Percentiles rank a stretch among this genome's conserved stretches.
Evolutionary conservation across 2,113 vertebrate genomes (phyloP).

Genomic region (Ranitomeya variabilis): DNA sequence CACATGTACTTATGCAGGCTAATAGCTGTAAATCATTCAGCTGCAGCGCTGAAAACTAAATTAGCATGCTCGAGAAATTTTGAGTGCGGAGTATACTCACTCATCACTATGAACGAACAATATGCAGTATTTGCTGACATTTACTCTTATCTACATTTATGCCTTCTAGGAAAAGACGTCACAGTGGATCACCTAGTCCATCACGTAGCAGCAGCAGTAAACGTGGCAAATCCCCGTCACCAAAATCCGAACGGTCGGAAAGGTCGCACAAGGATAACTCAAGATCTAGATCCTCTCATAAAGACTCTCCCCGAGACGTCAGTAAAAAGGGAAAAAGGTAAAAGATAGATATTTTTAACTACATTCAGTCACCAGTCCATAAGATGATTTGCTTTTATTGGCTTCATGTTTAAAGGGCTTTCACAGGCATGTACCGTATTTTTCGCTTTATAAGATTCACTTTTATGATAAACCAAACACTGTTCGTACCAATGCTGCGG

Average conservation of each 20-base stretch:
- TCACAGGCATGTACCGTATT: no score
- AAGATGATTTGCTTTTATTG: not conserved
- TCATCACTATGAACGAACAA: not conserved
- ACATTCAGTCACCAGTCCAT: not conserved
- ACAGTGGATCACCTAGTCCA: conserved; percentile 91
- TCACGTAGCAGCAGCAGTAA: conserved; percentile 83
- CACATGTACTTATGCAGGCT: no score
- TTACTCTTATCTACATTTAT: not conserved
- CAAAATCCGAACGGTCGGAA: conserved; percentile 78
- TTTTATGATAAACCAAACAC: no score
- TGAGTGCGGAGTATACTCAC: no score
- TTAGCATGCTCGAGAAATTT: no score
- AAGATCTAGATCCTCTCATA: conserved; percentile 85
- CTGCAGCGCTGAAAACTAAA: no score
- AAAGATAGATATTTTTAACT: not conserved
- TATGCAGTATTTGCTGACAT: not conserved
- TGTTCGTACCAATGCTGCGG: no score
- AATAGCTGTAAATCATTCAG: no score
- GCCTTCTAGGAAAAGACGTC: conserved; percentile 84
- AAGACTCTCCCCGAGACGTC: conserved; percentile 91
- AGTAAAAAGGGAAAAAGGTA: conserved; percentile 91
- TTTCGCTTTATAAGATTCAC: no score
- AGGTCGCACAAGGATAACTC: conserved; percentile 92
- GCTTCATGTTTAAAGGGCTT: not conserved
- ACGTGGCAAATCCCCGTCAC: conserved; percentile 88